Evolutionary conservation across 2,888 invertebrate genomes (phyloP).

Genomic region (Octonoba sinensis): DNA sequence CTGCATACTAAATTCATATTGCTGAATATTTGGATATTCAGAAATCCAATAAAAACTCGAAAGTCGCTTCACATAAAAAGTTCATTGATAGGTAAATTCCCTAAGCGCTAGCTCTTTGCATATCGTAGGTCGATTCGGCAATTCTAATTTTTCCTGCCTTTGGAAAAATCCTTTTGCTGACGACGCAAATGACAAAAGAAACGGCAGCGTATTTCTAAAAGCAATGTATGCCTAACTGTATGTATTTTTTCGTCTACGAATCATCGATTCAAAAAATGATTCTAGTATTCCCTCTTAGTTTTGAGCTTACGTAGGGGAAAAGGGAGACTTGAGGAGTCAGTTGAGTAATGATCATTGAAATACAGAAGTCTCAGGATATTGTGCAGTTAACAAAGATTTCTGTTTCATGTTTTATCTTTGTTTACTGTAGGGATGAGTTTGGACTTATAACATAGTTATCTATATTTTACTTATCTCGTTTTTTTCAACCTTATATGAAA

Average conservation of each 20-base stretch:
- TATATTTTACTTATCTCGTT: too few relatives aligned
- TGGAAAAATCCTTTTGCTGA: conserved; percentile 40
- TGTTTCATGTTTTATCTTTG: too few relatives aligned
- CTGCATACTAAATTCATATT: conserved; percentile 33
- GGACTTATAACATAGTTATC: too few relatives aligned
- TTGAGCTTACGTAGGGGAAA: conserved; percentile 39
- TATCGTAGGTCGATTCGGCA: conserved; percentile 6
- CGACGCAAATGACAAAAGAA: conserved; percentile 56
- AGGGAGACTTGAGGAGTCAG: background rate
- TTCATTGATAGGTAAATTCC: conserved; percentile 39
- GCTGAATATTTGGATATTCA: conserved; percentile 18
- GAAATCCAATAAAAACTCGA: conserved; percentile 39
- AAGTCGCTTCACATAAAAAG: conserved; percentile 34
- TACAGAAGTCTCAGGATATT: too few relatives aligned
- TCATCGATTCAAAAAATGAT: conserved; percentile 50
- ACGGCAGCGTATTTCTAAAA: conserved; percentile 49
- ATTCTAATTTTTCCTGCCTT: conserved; percentile 39
- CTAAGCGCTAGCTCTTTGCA: background rate
- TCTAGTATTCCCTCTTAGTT: conserved; percentile 28
- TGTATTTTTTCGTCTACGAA: conserved; percentile 2
- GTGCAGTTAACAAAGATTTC: too few relatives aligned
- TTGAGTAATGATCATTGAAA: too few relatives aligned
- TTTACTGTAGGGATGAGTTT: too few relatives aligned
- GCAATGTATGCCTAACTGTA: conserved; percentile 45
- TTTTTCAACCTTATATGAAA: too few relatives aligned